These are phyloP conservation scores for Hirtodrosophila confusa DNA, from an alignment of 2,888 invertebrate genomes.

Conservation along the genomic window DNA sequence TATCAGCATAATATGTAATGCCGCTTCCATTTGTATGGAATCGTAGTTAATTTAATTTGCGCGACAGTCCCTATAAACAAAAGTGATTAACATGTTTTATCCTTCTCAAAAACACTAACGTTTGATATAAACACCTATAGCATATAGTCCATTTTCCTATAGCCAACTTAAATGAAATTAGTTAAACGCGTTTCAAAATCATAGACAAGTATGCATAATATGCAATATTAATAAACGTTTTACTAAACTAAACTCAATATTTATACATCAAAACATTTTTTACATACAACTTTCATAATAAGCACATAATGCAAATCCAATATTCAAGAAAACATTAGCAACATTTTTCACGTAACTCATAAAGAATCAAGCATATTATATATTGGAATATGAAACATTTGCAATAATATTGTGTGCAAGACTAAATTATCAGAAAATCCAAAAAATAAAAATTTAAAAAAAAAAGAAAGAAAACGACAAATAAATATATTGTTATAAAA, in stretches of 20 bases:
- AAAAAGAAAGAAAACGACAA: constrained; percentile 51
- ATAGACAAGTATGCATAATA: constrained; percentile 59
- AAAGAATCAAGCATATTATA: constrained; percentile 32
- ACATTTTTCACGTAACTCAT: constrained; percentile 44
- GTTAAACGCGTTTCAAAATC: constrained; percentile 75
- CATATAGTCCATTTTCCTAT: constrained; percentile 66
- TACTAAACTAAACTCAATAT: constrained; percentile 51
- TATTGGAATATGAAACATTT: constrained; percentile 63
- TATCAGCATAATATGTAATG: constrained; percentile 8
- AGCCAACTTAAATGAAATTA: constrained; percentile 71
- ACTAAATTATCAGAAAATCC: constrained; percentile 35
- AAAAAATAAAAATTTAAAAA: constrained; percentile 34
- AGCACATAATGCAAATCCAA: constrained; percentile 18
- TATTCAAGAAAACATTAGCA: constrained; percentile 33
- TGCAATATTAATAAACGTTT: constrained; percentile 37
- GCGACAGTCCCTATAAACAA: constrained; percentile 65
- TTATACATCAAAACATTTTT: constrained; percentile 27
- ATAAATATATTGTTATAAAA: constrained; percentile 77
- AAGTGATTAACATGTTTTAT: constrained; percentile 68
- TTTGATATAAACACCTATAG: constrained; percentile 59
- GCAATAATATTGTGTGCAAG: constrained; percentile 18
- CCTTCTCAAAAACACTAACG: constrained; percentile 42
- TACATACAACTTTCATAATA: constrained; percentile 26
- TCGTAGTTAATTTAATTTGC: constrained; percentile 75
- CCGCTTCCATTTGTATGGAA: constrained; percentile 43